Evolutionary conservation across 2,797 vertebrate genomes (phyloP).

Genomic region (Nannoperca obscura): DNA sequence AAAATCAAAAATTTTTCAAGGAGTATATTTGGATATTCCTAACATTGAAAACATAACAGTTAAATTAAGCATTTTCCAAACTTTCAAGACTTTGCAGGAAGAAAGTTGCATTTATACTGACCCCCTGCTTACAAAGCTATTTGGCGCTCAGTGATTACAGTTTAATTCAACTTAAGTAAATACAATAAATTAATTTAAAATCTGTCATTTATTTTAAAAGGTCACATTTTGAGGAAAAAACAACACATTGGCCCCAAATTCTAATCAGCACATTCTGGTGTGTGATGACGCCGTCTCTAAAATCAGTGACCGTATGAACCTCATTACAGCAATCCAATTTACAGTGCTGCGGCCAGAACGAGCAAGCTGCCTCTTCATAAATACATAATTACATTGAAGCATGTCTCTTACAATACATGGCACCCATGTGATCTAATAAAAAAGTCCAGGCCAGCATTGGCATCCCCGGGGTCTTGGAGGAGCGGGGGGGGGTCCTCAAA

Average conservation of each 20-base stretch:
- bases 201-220: not conserved
- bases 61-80: no score
- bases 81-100: no score
- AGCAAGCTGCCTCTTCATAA: conserved; percentile 61
- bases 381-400: conserved; percentile 58
- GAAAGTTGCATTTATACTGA: not conserved
- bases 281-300: conserved; percentile 21
- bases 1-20: no score
- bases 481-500: not conserved
- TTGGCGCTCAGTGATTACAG: not conserved
- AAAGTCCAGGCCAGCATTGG: conserved; percentile 27
- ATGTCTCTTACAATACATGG: conserved; percentile 48
- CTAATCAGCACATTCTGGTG: conserved; percentile 6
- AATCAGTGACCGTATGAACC: conserved; percentile 48
- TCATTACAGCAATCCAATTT: conserved; percentile 68
- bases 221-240: not conserved
- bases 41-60: no score
- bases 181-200: not conserved
- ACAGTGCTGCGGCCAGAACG: conserved; percentile 44
- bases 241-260: not conserved
- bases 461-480: conserved; percentile 12
- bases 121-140: conserved; percentile 6
- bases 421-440: conserved; percentile 66
- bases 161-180: not conserved
- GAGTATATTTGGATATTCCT: no score